phyloP scores from a whole-genome alignment of 2,797 vertebrate genomes.

The Monodelphis domestica region DNA sequence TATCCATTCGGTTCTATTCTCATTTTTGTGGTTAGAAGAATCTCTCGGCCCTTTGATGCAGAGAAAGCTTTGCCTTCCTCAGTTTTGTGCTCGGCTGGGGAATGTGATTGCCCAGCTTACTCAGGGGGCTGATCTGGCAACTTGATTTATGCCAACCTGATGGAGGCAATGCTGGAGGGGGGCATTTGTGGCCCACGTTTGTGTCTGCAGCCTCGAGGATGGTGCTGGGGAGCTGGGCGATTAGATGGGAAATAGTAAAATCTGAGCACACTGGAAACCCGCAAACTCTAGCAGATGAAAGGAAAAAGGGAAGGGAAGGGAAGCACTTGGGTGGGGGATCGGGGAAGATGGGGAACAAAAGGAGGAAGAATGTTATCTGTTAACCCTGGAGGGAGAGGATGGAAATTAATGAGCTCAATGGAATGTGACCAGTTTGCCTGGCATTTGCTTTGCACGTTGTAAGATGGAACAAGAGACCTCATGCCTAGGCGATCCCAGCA shows the following conservation, averaged over 20 bases:
- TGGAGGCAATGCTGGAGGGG: conserved; percentile 71
- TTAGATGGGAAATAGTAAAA: conserved; percentile 68
- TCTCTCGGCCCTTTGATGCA: conserved; percentile 74
- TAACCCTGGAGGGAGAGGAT: conserved; percentile 76
- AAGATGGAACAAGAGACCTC: conserved; percentile 82
- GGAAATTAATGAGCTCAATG: conserved; percentile 87
- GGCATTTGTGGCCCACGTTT: neutral
- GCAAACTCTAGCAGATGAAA: conserved; percentile 58
- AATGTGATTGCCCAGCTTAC: conserved; percentile 72
- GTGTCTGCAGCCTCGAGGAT: conserved; percentile 47
- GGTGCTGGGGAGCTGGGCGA: conserved; percentile 49
- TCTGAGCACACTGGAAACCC: conserved; percentile 62
- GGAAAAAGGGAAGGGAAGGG: conserved; percentile 68
- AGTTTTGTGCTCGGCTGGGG: conserved; percentile 64
- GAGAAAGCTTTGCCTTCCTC: conserved; percentile 64
- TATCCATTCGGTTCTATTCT: conserved; percentile 62
- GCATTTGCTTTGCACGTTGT: conserved; percentile 82
- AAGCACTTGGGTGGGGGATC: neutral
- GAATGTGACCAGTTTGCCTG: conserved; percentile 87
- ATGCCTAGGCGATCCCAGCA: conserved; percentile 79
- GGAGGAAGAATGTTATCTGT: conserved; percentile 78
- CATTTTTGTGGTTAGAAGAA: conserved; percentile 72
- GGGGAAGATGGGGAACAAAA: conserved; percentile 45
- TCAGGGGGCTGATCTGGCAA: conserved; percentile 65
- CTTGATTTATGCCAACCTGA: conserved; percentile 76